Base-by-base conservation (phyloP, 2,113 vertebrate genomes). In the Vimba vimba region DNA sequence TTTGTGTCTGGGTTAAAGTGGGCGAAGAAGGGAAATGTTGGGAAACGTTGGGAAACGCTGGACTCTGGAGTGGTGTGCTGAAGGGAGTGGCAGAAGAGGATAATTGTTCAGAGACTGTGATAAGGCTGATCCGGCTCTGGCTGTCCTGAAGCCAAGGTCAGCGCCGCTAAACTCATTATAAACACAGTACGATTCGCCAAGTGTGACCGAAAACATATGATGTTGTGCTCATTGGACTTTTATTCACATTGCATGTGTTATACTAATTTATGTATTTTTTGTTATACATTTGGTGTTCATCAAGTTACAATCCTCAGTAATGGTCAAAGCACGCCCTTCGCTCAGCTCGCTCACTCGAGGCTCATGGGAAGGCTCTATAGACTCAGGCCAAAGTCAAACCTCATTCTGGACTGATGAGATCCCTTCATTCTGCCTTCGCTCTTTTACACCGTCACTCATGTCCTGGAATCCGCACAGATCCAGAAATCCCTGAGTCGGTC, bases 71-170 rank as follows among this genome's bases (percentile, higher is more conserved):
- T 60, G 47, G 13, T 62, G 55, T 79, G 36, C 19, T 64, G 17
- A 74, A 64, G 87, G 84, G 84, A 79, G 80, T 82, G 23, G 78
- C 69, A 52, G 57, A 12, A 45, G 4, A 12, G 27, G 15, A n/a
- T 86, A 80, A 86, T 52, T 62, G 60, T 75, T 79, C 21, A 79
- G 13, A 55, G 39, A 4, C 73, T 55, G 19, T 25, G 76, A 76
- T 62, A 39, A 69, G 50, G 17, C 55, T 17, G 25, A 39, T 68
- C 68, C 81, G 80, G 30, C 33, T 83, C 27, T 50, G 6, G 33
- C 60, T 74, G 57, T 87, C 79, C 68, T 85, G 79, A 71, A 82
- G 59, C 43, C 77, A 25, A 85, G 69, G 82, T 86, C 77, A 88
- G 25, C 15, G 4, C 0, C 68, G 7, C 10, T 47, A 0, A 82